A percentile compares a stretch with the other conserved stretches of the same genome.
Conservation (phyloP, 2,113 vertebrate species). For the Otolemur garnettii region DNA sequence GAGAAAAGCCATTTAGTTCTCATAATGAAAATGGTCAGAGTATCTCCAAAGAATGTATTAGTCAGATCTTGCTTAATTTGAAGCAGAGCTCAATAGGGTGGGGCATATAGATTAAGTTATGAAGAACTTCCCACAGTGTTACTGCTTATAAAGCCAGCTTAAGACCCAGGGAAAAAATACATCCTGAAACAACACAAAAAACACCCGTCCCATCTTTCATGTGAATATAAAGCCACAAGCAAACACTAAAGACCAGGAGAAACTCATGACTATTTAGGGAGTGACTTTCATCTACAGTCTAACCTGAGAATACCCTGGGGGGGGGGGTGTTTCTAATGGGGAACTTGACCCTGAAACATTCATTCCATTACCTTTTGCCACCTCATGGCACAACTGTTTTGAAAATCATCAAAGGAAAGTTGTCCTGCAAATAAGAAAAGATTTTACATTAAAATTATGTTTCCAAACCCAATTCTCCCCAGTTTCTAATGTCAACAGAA, state of each 20-base stretch:
- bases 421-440: constrained; percentile 32
- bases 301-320: neutral
- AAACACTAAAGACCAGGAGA: neutral
- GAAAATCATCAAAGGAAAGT: constrained; percentile 27
- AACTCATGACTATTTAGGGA: neutral
- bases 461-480: neutral
- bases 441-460: constrained; percentile 35
- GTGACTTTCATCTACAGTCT: neutral
- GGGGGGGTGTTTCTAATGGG: neutral
- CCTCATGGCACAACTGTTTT: neutral
- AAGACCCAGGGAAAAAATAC: neutral
- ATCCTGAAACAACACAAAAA: neutral
- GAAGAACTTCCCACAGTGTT: neutral
- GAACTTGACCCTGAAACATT: neutral
- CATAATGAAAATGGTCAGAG: constrained; percentile 52
- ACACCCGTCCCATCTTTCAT: neutral
- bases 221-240: neutral
- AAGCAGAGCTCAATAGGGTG: neutral
- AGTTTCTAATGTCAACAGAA: neutral
- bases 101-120: neutral
- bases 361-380: constrained; percentile 2
- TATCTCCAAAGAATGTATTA: constrained; percentile 61
- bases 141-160: neutral
- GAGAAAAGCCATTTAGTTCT: constrained; percentile 30
- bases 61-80: constrained; percentile 43